These are phyloP conservation scores for Eolophus roseicapilla DNA, from an alignment of 2,113 vertebrate genomes.

Conservation along the genomic window DNA sequence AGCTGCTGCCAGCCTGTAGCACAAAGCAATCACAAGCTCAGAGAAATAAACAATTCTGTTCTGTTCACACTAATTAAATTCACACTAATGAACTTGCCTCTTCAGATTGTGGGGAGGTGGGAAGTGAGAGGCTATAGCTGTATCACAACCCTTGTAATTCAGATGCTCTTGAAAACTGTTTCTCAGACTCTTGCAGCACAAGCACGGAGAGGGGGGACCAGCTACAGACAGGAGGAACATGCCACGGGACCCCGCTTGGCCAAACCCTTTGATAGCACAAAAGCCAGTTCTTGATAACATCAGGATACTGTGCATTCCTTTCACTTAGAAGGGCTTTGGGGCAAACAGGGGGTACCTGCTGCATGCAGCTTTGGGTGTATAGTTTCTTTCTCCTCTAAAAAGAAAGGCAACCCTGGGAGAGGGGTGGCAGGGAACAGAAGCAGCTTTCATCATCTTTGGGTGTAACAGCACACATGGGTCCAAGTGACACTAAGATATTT, in stretches of 20 bases:
- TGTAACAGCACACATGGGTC: rapidly evolving
- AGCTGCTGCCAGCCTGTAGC: not conserved
- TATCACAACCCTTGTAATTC: not conserved
- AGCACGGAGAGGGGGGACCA: rapidly evolving
- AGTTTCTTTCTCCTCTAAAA: not conserved
- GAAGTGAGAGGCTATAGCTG: not conserved
- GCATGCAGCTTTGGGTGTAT: not conserved
- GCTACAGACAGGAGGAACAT: not conserved
- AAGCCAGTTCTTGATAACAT: not conserved
- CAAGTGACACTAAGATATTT: not conserved
- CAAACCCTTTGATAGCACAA: not conserved
- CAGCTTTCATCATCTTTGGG: not conserved
- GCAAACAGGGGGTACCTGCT: not conserved
- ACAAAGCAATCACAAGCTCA: not conserved
- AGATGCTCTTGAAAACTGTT: not conserved
- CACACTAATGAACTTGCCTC: rapidly evolving
- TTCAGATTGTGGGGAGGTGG: not conserved
- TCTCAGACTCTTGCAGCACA: not conserved
- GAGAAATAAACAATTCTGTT: not conserved
- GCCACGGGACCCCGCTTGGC: rapidly evolving
- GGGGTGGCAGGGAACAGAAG: not conserved
- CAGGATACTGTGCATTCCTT: too few relatives aligned
- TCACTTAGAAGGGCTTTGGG: not conserved
- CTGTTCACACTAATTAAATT: not conserved
- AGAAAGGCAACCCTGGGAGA: not conserved